Percentiles rank a stretch among this genome's conserved stretches.
These are phyloP conservation scores for Scopus umbretta DNA, from an alignment of 2,113 vertebrate genomes.

Conservation along the genomic window DNA sequence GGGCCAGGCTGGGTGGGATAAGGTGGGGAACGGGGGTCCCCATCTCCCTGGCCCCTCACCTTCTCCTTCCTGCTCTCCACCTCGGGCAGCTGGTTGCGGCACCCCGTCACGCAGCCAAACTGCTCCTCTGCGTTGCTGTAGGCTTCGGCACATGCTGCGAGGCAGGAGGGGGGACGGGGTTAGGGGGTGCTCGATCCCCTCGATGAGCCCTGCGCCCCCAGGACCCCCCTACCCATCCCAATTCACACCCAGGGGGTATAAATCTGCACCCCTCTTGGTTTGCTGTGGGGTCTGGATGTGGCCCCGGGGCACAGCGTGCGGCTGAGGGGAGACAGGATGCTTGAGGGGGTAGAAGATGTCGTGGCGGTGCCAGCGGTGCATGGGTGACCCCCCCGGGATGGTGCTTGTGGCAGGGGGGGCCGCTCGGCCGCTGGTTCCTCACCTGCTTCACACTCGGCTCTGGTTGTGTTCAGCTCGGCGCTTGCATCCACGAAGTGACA, in stretches of 20 bases:
- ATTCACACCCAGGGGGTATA: fast-evolving
- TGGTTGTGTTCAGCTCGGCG: constrained; percentile 86
- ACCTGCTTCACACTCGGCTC: constrained; percentile 90
- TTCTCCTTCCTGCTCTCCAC: constrained; percentile 82
- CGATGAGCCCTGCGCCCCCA: neutral
- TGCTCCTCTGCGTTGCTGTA: constrained; percentile 85
- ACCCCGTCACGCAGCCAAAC: constrained; percentile 85
- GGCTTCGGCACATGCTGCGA: constrained; percentile 88
- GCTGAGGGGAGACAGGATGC: neutral
- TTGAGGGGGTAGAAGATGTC: neutral
- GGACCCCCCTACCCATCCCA: neutral
- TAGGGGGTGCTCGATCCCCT: neutral
- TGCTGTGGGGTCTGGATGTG: neutral
- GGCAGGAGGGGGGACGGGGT: neutral
- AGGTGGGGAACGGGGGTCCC: neutral
- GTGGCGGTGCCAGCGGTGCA: fast-evolving
- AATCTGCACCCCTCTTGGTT: fast-evolving
- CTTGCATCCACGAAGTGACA: constrained; percentile 93
- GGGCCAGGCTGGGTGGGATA: neutral
- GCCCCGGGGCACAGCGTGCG: neutral
- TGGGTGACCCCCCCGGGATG: neutral
- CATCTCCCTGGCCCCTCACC: constrained; percentile 60
- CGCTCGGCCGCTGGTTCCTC: neutral
- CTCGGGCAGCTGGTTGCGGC: constrained; percentile 83
- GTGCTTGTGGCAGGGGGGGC: fast-evolving